Evolutionary conservation across 2,113 vertebrate genomes (phyloP), one percentile per base, ranked within the genome.

Genomic region (Salvator merianae): DNA sequence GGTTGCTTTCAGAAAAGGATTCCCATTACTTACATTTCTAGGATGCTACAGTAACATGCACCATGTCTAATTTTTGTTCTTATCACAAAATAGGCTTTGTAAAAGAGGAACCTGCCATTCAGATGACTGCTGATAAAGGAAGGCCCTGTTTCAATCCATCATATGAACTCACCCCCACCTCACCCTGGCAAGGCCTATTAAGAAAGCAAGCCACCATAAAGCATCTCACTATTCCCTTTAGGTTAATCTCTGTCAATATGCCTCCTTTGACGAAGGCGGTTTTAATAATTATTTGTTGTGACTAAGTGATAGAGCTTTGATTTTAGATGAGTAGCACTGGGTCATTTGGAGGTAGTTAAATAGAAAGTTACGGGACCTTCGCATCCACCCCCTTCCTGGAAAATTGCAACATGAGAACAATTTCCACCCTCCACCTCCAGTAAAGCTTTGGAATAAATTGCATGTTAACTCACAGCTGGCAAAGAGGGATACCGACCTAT

Each of bases 261-360:
- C 83, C 68, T 82, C 26, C 79, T 68, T 80, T 88, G 43, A 68
- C n/a, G 32, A 68, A 55, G 14, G 14, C 53, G 3, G 14, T 76
- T 34, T 34, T 68, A 50, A 66, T 90, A 79, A 81, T 75, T 90
- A 32, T 82, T 80, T 80, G 53, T 66, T 72, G 30, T 83, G 86
- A 36, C 47, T 80, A 89, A 66, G 26, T 72, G 68, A 36, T 43
- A 22, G 9, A 63, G n/a, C 30, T 72, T 72, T 63, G 38, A 34
- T 71, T 84, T 38, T 28, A 43, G 36, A 30, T 69, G n/a, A 55
- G 22, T 77, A 40, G 34, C 32, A 43, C 6, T 62, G 68, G 38
- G 22, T 16, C 69, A 72, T 79, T 34, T 63, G 68, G 71, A 14
- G 66, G 66, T 59, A 38, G 18, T 77, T 38, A 82, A 62, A 65